Base-by-base conservation (phyloP, 2,113 vertebrate genomes). In the Setophaga petechia region DNA sequence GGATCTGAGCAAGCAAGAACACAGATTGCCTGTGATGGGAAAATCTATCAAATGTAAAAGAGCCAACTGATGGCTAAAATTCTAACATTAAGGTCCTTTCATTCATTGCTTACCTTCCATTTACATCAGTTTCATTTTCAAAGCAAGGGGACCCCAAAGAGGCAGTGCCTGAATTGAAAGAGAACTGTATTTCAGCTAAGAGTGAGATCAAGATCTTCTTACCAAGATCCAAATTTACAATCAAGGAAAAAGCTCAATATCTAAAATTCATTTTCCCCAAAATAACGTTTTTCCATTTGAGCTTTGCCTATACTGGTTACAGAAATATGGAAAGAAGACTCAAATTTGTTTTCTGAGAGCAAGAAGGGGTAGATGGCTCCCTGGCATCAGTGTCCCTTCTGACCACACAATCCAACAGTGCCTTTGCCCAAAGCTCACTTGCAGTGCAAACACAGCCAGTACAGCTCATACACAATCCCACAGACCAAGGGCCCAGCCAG, bases 1-100 rank as follows among this genome's bases (percentile, higher is more conserved):
- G 61, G 77, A 85, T 90, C 69, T 74, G 79, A 97, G 76, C 77
- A 89, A 95, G 78, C 75, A 91, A 95, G 84, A 97, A 91, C 72
- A 97, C 65, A 94, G 77, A 96, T 81, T 62, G 93, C 95, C 84
- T 97, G 78, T 96, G 97, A 98, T 95, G 95, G 95, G 97, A 98
- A 90, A 98, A 98, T 98, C 94, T 94, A 98, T 98, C 94, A 97
- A 93, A 97, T 95, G 93, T 93, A 98, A 97, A 87, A 94, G 97
- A 98, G 90, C 94, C 97, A 97, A 97, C 89, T 96, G 95, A 98
- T 97, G 97, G 97, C 92, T 90, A 90, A 58, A 95, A 90, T 89
- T 78, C 90, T 90, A 62, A 84, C 85, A 95, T 97, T 96, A 94
- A 91, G 83, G 85, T 92, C 82, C 74, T 87, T 94, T 95, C 77